Conservation (phyloP, 2,888 invertebrate species). For the Girardia tigrina region DNA sequence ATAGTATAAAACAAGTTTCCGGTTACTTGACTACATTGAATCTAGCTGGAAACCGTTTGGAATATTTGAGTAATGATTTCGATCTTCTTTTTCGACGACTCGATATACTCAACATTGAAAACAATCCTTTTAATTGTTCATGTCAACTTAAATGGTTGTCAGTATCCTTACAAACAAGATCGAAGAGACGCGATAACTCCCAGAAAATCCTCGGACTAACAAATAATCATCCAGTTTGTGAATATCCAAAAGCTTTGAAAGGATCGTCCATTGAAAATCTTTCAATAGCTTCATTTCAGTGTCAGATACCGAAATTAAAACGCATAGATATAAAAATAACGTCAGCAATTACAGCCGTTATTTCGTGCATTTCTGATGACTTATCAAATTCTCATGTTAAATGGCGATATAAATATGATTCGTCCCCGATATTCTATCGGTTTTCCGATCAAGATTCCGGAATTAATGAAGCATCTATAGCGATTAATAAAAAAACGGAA, state of each 20-base stretch:
- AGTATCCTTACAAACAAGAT: background rate
- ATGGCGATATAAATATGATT: background rate
- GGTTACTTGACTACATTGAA: background rate
- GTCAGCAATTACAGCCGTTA: background rate
- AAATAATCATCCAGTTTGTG: background rate
- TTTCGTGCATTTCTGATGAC: background rate
- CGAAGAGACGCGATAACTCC: background rate
- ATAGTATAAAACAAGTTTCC: background rate
- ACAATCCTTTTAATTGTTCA: conserved; percentile 9
- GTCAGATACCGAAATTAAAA: background rate
- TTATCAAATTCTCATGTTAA: background rate
- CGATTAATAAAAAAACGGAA: background rate
- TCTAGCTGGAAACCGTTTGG: background rate
- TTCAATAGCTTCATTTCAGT: background rate
- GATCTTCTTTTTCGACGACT: conserved; percentile 6
- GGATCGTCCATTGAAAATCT: background rate
- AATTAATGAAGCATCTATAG: background rate
- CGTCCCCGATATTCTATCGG: background rate
- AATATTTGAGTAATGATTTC: background rate
- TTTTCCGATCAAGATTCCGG: background rate
- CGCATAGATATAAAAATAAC: background rate
- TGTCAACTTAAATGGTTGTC: conserved; percentile 10
- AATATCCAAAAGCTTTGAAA: background rate
- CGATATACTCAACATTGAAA: background rate
- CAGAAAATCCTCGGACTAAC: too few species aligned